Evolutionary conservation across 2,113 vertebrate species (phyloP), one percentile per base, ranked within the genome.

Genomic region (Epinephelus cyanopodus): DNA sequence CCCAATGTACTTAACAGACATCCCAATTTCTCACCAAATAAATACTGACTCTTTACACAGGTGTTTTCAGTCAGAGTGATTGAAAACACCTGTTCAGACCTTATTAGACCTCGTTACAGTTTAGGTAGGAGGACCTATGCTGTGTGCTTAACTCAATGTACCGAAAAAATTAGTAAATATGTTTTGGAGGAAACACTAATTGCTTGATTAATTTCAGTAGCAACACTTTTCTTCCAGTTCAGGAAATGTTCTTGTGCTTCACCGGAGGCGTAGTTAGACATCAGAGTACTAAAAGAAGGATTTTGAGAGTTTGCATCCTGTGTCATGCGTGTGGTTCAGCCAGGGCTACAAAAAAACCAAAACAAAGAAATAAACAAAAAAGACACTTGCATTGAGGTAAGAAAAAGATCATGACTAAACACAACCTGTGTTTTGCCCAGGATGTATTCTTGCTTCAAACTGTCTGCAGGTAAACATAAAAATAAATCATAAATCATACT

Each of bases 31-130:
- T 66, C 21, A 37, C 1, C 11, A 12, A 48, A 67, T 45, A 37
- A 37, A 62, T 66, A 52, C 15, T 19, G 25, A 5, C 27, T 47
- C 21, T 77, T 77, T 23, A 50, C 23, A 23, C 37, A 19, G 17
- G 56, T 45, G 42, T n/a, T 64, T 62, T 45, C 25, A 23, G 23
- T 60, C 19, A 45, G 12, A 62, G 10, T 29, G 25, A 1, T 29
- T 66, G 33, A 73, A 37, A 37, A 37, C 33, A 45, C 42, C 42
- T 45, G 8, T 10, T 45, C 42, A 45, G 42, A 45, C 42, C 42
- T 45, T 45, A 8, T 61, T 61, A 62, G 33, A 83, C n/a, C 76
- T 62, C 23, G 3, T 66, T 79, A 77, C n/a, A 65, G 52, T 23
- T 52, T 1, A 72, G 23, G 23, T 68, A 33, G 47, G 33, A 42